Conservation (phyloP, 2,797 vertebrate genomes). For the Florisuga fusca region DNA sequence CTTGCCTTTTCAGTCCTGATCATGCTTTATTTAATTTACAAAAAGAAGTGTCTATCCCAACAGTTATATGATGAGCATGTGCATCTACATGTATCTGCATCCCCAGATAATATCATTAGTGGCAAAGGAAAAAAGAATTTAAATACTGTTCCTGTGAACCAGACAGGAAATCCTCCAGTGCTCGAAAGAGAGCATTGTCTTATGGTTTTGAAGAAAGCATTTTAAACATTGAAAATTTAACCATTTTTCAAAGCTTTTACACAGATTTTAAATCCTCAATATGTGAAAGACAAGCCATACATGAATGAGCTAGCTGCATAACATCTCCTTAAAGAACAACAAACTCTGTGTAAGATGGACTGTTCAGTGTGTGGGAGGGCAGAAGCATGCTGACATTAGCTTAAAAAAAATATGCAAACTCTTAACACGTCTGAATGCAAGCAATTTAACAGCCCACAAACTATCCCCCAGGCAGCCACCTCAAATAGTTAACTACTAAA, state of each 20-base stretch:
- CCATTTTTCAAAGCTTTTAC: not conserved
- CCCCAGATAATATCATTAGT: not conserved
- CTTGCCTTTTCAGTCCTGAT: not conserved
- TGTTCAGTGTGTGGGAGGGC: conserved; percentile 16
- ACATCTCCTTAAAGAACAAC: not conserved
- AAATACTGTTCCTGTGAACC: not conserved
- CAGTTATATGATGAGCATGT: not conserved
- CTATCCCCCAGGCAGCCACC: conserved; percentile 24
- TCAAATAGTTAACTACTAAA: not conserved
- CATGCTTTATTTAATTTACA: not conserved
- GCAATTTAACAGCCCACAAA: conserved; percentile 25
- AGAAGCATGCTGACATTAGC: conserved; percentile 20
- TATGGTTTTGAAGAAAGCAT: not conserved
- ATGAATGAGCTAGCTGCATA: not conserved
- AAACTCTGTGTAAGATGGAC: not conserved
- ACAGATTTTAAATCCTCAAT: not conserved
- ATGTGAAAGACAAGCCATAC: not conserved
- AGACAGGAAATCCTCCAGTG: conserved; percentile 41
- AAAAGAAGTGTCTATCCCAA: not conserved
- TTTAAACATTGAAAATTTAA: not conserved
- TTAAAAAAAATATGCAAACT: conserved; percentile 57
- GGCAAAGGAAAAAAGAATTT: not conserved
- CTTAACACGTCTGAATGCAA: conserved; percentile 32
- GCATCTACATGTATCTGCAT: not conserved
- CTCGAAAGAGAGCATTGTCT: not conserved